Conservation (phyloP, 1,140 invertebrate genomes). For the Microplitis mediator region DNA sequence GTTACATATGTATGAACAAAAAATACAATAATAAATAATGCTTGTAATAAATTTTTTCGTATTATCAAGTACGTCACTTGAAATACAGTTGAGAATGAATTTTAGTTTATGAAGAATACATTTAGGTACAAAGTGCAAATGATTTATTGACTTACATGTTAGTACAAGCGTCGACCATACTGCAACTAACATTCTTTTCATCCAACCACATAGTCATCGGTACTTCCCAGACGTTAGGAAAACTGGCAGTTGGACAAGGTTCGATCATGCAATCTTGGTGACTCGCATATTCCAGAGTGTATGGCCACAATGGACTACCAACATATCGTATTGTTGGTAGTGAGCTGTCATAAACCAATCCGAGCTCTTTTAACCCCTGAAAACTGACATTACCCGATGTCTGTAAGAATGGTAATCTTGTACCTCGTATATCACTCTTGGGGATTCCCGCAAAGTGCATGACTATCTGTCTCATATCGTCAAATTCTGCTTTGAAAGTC, state of each 20-base stretch:
- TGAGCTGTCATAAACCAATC: conserved; percentile 68
- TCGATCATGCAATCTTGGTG: conserved; percentile 70
- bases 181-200: conserved; percentile 59
- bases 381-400: conserved; percentile 67
- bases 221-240: conserved; percentile 68
- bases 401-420: conserved; percentile 70
- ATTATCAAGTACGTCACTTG: too few species aligned
- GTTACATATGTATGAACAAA: too few species aligned
- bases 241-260: conserved; percentile 68
- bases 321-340: conserved; percentile 66
- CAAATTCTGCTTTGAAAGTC: conserved; percentile 64
- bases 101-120: neutral
- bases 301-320: conserved; percentile 72
- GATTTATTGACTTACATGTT: conserved; percentile 53
- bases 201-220: conserved; percentile 71
- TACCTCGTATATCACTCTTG: conserved; percentile 57
- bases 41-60: too few species aligned
- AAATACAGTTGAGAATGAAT: neutral
- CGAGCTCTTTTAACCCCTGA: conserved; percentile 59
- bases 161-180: conserved; percentile 69
- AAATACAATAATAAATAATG: too few species aligned
- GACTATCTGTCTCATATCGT: conserved; percentile 63
- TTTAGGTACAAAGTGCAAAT: neutral
- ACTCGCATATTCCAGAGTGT: conserved; percentile 70
- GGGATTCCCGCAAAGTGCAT: conserved; percentile 67